phyloP scores from a whole-genome alignment of 2,113 vertebrate genomes.

The Rhinolophus sinicus region DNA sequence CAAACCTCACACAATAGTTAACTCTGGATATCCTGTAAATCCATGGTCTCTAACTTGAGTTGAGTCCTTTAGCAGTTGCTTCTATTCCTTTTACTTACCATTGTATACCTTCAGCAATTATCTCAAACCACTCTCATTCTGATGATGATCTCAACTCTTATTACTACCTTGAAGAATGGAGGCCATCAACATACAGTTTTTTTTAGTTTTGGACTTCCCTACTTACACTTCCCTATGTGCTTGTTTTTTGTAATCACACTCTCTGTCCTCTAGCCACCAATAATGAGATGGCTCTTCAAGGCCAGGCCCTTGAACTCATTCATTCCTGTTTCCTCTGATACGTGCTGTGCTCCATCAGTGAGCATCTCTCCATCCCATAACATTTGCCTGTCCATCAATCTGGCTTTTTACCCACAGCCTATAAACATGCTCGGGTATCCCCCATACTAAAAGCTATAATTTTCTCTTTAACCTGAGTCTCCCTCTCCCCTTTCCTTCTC shows the following conservation, averaged over 20 bases:
- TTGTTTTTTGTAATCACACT: neutral
- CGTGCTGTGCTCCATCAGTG: neutral
- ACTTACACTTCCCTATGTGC: neutral
- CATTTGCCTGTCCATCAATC: neutral
- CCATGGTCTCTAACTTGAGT: neutral
- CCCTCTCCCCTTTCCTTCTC: neutral
- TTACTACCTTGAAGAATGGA: neutral
- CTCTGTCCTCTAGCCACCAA: neutral
- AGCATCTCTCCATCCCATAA: neutral
- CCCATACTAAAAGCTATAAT: neutral
- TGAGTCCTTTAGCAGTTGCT: neutral
- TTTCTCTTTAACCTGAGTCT: neutral
- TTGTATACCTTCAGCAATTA: neutral
- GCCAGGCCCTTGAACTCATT: neutral
- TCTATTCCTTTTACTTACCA: neutral
- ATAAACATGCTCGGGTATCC: neutral
- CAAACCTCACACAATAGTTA: neutral
- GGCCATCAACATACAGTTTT: neutral
- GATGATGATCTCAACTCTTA: neutral
- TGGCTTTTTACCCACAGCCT: neutral
- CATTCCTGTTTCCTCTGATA: neutral
- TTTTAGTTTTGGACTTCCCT: neutral
- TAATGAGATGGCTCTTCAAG: neutral
- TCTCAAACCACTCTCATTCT: neutral
- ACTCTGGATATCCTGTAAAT: neutral